Evolutionary conservation across 1,140 invertebrate species (phyloP).

Genomic region (Aphelinus certus): DNA sequence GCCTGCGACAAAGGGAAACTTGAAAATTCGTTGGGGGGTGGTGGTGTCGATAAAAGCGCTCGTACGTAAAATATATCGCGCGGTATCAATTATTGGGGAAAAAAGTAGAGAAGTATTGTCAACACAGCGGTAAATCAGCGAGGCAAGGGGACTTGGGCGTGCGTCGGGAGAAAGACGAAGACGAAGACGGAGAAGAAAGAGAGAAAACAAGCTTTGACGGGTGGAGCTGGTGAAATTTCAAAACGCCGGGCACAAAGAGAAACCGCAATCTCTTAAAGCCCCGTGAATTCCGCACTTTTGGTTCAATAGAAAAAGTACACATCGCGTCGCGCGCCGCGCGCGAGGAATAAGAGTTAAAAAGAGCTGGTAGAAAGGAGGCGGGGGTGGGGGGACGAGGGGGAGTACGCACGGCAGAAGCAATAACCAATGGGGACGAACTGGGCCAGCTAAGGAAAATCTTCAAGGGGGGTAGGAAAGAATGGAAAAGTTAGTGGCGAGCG

Average conservation of each 20-base stretch:
- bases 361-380: conserved; percentile 37
- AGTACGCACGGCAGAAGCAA: conserved; percentile 48
- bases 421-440: conserved; percentile 60
- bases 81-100: too few relatives aligned
- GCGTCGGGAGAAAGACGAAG: not conserved
- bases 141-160: not conserved
- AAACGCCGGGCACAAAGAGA: conserved; percentile 34
- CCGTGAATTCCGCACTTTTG: conserved; percentile 25
- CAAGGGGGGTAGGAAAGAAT: conserved; percentile 51
- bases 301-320: conserved; percentile 40
- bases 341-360: conserved; percentile 31
- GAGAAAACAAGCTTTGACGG: not conserved
- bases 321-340: conserved; percentile 6
- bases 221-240: conserved; percentile 24
- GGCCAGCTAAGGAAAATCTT: conserved; percentile 60
- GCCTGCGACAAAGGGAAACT: too few relatives aligned
- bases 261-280: conserved; percentile 37
- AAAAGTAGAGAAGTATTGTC: conserved; percentile 21
- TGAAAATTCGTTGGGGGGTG: too few relatives aligned
- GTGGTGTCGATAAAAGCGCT: not conserved
- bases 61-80: not conserved
- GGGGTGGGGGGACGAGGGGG: conserved; percentile 38
- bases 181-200: not conserved
- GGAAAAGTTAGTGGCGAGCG: conserved; percentile 42
- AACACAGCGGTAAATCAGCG: conserved; percentile 28